Percentiles rank a stretch among this genome's conserved stretches.
These are phyloP conservation scores for Venustoraphidia nigricollis DNA, from an alignment of 2,888 invertebrate species.

Conservation along the genomic window DNA sequence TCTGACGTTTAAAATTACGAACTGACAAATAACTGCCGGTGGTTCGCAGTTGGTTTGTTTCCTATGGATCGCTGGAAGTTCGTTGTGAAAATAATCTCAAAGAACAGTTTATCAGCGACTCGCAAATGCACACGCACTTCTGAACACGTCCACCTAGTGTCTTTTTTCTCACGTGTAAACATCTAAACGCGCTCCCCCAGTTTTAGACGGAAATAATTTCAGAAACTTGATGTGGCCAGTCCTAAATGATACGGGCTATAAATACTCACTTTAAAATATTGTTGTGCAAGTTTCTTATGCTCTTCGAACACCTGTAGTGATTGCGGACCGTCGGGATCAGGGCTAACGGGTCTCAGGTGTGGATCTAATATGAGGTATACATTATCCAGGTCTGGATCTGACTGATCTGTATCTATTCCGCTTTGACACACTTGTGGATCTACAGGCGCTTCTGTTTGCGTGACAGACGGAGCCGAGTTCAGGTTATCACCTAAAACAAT, in stretches of 20 bases:
- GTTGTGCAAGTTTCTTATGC: conserved; percentile 74
- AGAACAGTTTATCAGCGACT: too few species aligned
- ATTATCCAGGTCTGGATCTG: conserved; percentile 46
- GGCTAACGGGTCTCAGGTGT: conserved; percentile 68
- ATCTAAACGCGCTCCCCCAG: too few species aligned
- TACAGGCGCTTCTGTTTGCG: conserved; percentile 17
- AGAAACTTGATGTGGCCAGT: too few species aligned
- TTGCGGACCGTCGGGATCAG: conserved; percentile 58
- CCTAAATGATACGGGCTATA: background rate
- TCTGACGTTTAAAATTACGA: too few species aligned
- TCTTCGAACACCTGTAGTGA: conserved; percentile 78
- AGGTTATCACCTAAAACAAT: conserved; percentile 6
- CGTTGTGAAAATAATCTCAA: too few species aligned
- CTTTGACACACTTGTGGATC: conserved; percentile 19
- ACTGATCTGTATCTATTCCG: conserved; percentile 20
- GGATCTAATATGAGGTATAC: conserved; percentile 67
- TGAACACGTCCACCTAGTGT: too few species aligned
- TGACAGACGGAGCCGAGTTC: conserved; percentile 8
- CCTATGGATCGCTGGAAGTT: too few species aligned
- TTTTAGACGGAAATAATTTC: too few species aligned
- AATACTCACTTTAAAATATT: conserved; percentile 58
- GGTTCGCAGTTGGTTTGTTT: too few species aligned
- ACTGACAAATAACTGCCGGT: too few species aligned
- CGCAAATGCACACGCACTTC: too few species aligned
- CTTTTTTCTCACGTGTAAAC: too few species aligned